Conservation (phyloP, 2,888 invertebrate genomes). For the Exephanes ischioxanthus region DNA sequence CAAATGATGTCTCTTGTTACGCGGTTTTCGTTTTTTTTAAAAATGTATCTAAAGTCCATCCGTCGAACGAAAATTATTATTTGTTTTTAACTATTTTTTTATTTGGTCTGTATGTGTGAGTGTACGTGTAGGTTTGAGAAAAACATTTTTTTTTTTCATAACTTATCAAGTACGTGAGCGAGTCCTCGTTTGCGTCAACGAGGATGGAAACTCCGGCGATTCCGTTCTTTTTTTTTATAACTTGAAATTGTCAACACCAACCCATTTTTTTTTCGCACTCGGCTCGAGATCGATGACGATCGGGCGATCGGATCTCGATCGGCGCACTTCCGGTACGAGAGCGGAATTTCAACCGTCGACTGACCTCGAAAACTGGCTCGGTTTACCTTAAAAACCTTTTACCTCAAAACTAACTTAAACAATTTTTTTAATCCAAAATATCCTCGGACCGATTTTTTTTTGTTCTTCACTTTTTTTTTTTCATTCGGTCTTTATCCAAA, state of each 20-base stretch:
- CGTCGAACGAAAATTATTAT: neutral
- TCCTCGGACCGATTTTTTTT: neutral
- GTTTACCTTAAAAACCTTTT: neutral
- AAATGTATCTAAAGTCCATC: neutral
- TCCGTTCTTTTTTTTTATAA: neutral
- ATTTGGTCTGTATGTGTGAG: slow-evolving; percentile 11
- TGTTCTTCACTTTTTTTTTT: neutral
- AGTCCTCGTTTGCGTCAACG: neutral
- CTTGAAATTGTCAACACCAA: slow-evolving; percentile 26
- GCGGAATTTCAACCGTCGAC: slow-evolving; percentile 15
- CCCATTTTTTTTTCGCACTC: neutral
- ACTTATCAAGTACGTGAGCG: neutral
- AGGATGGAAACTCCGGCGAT: slow-evolving; percentile 12
- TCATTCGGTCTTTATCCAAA: slow-evolving; percentile 35
- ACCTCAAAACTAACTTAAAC: too few relatives aligned
- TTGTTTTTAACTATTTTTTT: neutral
- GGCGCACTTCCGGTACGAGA: neutral
- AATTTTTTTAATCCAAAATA: neutral
- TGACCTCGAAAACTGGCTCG: neutral
- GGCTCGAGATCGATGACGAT: neutral
- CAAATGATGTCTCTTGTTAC: neutral
- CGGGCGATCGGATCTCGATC: neutral
- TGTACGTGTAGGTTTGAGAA: slow-evolving; percentile 21
- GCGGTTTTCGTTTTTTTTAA: neutral
- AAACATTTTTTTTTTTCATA: slow-evolving; percentile 1